Evolutionary conservation across 2,888 invertebrate genomes (phyloP), one percentile per base, ranked within the genome.

Genomic region (Thecocarcelia acutangulata): DNA sequence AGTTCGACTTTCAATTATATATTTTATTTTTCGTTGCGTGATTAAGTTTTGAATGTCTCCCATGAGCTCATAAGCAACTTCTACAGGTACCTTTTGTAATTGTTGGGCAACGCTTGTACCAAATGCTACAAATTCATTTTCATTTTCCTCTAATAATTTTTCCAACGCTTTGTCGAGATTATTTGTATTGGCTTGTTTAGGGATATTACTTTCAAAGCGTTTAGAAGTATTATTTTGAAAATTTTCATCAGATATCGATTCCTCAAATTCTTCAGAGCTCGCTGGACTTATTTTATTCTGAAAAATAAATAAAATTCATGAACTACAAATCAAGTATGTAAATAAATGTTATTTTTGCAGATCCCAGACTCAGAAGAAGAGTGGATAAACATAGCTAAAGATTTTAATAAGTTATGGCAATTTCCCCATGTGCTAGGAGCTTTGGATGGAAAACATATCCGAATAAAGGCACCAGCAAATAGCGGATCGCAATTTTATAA

Each of bases 91-190:
- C 58, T 37, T 58, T 58, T 58, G 58, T 15, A 58, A 40, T 58
- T 58, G 58, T 15, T 58, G 58, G 15, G 58, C 58, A 58, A 58
- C 40, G 40, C n/a, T n/a, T n/a, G n/a, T n/a, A n/a, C n/a, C n/a
- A n/a, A n/a, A n/a, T n/a, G n/a, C n/a, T n/a, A n/a, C 58, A 58
- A 58, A 58, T 58, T 58, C 40, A 58, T 8, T 58, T 40, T 58
- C 40, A 58, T 58, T 58, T 58, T 58, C 58, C 40, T 58, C n/a
- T 3, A 37, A 3, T 37, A 58, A 17, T 58, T 37, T 58, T 40
- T 58, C 40, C 33, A 40, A 37, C 11, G 40, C 40, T 44, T 44
- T 12, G 13, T 44, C 44, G 12, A 44, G 5, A n/a, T 44, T 44
- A 44, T 44, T 44, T 44, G 28, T 3, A 40, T 4, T 58, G 28